Evolutionary conservation across 2,797 vertebrate genomes (phyloP).

Genomic region (Phrynocephalus forsythii): DNA sequence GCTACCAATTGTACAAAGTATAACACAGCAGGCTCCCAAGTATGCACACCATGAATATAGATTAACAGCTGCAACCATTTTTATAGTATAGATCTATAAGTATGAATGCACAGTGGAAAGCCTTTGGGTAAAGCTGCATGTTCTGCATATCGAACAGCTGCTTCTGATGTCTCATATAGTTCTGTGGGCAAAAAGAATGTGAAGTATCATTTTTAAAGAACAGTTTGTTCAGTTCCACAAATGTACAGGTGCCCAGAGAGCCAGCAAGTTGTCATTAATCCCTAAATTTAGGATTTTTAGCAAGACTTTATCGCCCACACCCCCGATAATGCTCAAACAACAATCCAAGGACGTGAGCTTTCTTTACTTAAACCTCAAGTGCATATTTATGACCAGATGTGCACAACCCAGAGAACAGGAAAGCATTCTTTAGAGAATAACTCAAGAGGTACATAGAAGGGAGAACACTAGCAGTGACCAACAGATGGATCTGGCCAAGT

Average conservation of each 20-base stretch:
- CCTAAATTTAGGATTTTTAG: slow-evolving; percentile 50
- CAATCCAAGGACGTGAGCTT: slow-evolving; percentile 15
- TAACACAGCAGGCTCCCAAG: not conserved
- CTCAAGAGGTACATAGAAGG: not conserved
- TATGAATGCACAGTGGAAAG: slow-evolving; percentile 14
- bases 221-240: slow-evolving; percentile 61
- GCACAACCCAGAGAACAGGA: slow-evolving; percentile 5
- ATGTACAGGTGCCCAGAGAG: slow-evolving; percentile 13
- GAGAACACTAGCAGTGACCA: not conserved
- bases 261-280: slow-evolving; percentile 29
- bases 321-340: slow-evolving; percentile 13
- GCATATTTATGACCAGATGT: slow-evolving; percentile 18
- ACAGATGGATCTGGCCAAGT: not conserved
- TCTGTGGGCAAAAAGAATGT: slow-evolving; percentile 50
- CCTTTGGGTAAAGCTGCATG: slow-evolving; percentile 48
- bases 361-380: slow-evolving; percentile 21
- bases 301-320: slow-evolving; percentile 13
- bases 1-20: not conserved
- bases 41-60: fast-evolving
- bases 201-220: slow-evolving; percentile 41
- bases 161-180: slow-evolving; percentile 22
- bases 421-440: slow-evolving; percentile 2
- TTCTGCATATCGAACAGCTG: slow-evolving; percentile 34
- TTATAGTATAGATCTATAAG: not conserved
- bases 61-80: slow-evolving; percentile 27